Evolutionary conservation across 2,888 invertebrate species (phyloP), one percentile per base, ranked within the genome.

Genomic region (Drosophila siamana): DNA sequence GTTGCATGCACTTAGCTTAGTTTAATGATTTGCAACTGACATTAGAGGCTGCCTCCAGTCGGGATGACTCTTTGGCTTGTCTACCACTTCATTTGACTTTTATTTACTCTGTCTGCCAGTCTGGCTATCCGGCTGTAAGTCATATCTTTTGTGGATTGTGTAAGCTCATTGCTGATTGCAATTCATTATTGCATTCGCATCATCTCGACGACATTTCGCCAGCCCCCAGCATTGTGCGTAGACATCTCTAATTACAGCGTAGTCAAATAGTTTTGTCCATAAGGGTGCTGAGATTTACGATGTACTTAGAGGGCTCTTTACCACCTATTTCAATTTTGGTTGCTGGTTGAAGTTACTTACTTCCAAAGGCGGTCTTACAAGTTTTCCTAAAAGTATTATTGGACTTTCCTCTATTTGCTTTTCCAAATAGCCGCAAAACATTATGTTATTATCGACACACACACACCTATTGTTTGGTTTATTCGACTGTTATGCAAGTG

Each of bases 141-240:
- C 43, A 55, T 55, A 22, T 44, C 13, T 22, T 15, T 11, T 40
- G 33, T 15, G 28, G 15, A 65, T 65, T 65, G 51, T 60, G 64
- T 60, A 65, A 64, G 48, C 40, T 13, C 43, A 13, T 19, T 26
- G 38, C 51, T 60, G 60, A 65, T 65, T 65, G 64, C 64, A 13
- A 60, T 47, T 60, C 47, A 30, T 40, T 46, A 61, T 62, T 60
- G 26, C 57, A 36, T 55, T 44, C 15, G 4, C 13, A 11, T 38
- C 26, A 9, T 16, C 22, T 16, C 16, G 26, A 16, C 52, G 52
- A 52, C 52, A 52, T 28, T 40, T 52, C 16, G 38, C 51, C 50
- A 36, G 22, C 13, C 24, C 0, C 38, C 50, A 38, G 22, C 13
- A 15, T 30, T 30, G 41, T 54, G 59, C 59, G 59, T 60, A 11